Evolutionary conservation across 1,140 invertebrate species (phyloP).

Genomic region (Fopius arisanus): DNA sequence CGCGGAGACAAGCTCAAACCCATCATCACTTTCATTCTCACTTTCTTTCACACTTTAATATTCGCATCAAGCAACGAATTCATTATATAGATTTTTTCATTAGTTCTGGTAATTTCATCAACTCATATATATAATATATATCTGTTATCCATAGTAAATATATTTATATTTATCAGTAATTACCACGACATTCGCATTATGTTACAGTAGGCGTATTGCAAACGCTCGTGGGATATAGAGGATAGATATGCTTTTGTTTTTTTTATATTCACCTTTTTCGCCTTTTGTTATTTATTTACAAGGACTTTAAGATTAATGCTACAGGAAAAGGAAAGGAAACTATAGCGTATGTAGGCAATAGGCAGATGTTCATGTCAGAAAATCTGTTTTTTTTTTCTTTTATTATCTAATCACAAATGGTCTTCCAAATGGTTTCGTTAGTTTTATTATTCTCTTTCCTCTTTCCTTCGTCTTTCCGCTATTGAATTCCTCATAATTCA

Average conservation of each 20-base stretch:
- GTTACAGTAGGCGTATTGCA: constrained; percentile 29
- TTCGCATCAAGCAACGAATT: constrained; percentile 11
- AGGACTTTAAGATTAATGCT: not conserved
- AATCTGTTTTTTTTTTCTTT: not conserved
- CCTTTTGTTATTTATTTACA: constrained; percentile 24
- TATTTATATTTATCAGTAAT: not conserved
- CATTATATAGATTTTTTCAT: constrained; percentile 11
- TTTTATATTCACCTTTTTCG: constrained; percentile 23
- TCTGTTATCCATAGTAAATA: not conserved
- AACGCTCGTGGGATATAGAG: constrained; percentile 8
- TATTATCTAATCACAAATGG: not conserved
- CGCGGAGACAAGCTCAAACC: not conserved
- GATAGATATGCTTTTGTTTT: constrained; percentile 18
- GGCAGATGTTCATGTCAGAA: not conserved
- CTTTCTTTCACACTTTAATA: constrained; percentile 5
- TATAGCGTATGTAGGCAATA: not conserved
- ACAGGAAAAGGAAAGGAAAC: not conserved
- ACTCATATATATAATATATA: not conserved
- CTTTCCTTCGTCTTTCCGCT: not conserved
- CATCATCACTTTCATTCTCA: not conserved
- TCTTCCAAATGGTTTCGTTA: not conserved
- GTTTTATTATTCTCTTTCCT: not conserved
- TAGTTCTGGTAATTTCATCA: not conserved
- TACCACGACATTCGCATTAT: constrained; percentile 20
- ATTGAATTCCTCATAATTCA: not conserved